Evolutionary conservation across 2,797 vertebrate genomes (phyloP).

Genomic region (Leucoraja ocellata): DNA sequence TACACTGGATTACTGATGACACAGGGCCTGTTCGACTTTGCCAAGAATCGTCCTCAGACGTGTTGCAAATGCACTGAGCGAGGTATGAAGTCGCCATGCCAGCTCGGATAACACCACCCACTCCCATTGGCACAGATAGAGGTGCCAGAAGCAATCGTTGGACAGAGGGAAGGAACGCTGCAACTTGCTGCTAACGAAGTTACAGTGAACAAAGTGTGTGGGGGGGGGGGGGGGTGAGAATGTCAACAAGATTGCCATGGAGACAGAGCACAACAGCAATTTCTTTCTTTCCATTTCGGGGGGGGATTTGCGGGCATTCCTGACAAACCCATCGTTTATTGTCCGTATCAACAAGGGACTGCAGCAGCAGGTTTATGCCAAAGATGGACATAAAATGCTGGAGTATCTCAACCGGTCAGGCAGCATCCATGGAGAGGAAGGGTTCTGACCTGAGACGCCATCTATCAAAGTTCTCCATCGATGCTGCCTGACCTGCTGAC

Average conservation of each 20-base stretch:
- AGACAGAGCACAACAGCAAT: background rate
- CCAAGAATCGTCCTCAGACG: background rate
- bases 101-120: background rate
- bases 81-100: background rate
- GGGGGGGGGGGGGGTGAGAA: too few species aligned
- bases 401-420: too few species aligned
- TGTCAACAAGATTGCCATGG: background rate
- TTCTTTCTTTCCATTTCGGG: too few species aligned
- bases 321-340: too few species aligned
- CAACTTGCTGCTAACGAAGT: background rate
- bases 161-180: background rate
- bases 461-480: too few species aligned
- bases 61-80: background rate
- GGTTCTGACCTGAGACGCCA: too few species aligned
- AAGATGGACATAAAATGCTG: too few species aligned
- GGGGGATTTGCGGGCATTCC: too few species aligned
- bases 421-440: too few species aligned
- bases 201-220: background rate
- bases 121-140: background rate
- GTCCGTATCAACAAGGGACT: too few species aligned
- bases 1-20: background rate
- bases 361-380: too few species aligned
- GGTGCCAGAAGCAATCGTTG: background rate
- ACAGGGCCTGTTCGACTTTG: background rate
- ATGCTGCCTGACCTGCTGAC: too few species aligned